Base-by-base conservation (phyloP, 2,113 vertebrate genomes). In the Archocentrus centrarchus region DNA sequence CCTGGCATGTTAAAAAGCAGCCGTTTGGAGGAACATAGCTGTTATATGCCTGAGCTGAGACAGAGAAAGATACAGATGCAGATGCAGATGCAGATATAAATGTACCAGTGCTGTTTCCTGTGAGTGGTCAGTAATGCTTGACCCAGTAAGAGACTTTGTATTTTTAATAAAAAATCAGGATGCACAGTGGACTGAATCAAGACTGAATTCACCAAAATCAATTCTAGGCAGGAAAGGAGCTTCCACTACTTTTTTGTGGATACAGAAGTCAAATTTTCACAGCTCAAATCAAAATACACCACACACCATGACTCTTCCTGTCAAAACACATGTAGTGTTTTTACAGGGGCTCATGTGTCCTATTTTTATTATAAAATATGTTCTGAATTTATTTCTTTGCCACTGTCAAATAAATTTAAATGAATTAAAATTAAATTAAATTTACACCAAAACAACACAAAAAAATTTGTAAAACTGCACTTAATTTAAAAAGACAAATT, bases 391-490 rank as follows among this genome's bases (percentile, higher is more conserved):
- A 15, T 30, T 50, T 7, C 50, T 20, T 30, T 50, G 24, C 22
- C 44, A 0, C 0, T 53, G 24, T 1, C 18, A 70, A 50, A 44
- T 50, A 27, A 7, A 73, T 32, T 32, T 32, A 73, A 53, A 53
- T 20, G 32, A 53, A 53, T 1, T 0, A 6, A 14, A 6, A 7
- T 30, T 30, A 18, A 0, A 32, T 57, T 3, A 20, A 53, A 53
- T 53, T 18, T 18, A 73, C 18, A 50, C 17, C 17, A 32, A 73
- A 70, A 70, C 66, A 1, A 24, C 66, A 50, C 24, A 24, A 50
- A 70, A 35, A 70, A 20, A 53, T 18, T 5, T 18, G 50, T 18
- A 53, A 53, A 17, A 3, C 50, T 53, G 6, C 15, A 18, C 24
- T 3, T 17, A 53, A 53, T 53, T 32, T 7, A 70, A 53, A 70